Base-by-base conservation (phyloP, 2,888 invertebrate genomes). In the Dorcus parallelipipedus region DNA sequence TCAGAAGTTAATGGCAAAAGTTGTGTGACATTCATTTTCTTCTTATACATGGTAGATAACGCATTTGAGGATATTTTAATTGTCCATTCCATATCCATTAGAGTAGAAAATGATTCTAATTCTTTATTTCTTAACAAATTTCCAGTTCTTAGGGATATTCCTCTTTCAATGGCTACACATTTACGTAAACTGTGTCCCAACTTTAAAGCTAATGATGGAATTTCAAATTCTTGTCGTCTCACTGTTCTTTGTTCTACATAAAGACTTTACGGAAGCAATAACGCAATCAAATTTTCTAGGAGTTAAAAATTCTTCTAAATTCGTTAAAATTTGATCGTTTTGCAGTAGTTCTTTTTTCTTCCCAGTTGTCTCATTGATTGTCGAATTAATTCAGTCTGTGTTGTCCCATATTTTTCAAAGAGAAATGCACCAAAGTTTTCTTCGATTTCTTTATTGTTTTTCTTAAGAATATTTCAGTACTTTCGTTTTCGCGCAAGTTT, bases 351-450 rank as follows among this genome's bases (percentile, higher is more conserved):
- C 7, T 8, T 40, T 9, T 17, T 23, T 42, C 54, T 33, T 10
- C 39, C 45, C 1, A 58, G 58, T 45, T 59, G 59, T 10, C 56
- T 17, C 59, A 56, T 59, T 6, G 20, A 43, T 43, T 59, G 59
- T 3, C 59, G 26, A 38, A 55, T 56, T 4, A 56, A 33, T 26
- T 56, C 59, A 23, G 8, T n/a, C 52, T 59, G 59, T 2, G 55
- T 49, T 7, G 10, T 40, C 9, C 49, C 52, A 49, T 52, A 59
- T 55, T 59, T 59, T 41, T 59, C 56, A 45, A 51, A 59, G 9
- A 40, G 38, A 38, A 59, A 40, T 5, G 59, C 51, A 3, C 52
- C 56, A 14, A 56, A 52, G 41, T 42, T 41, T 26, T 26, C 26
- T 26, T 26, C 3, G 5, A 26, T 14, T 14, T 14, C 26, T 26